Evolutionary conservation across 2,797 vertebrate genomes (phyloP).

Genomic region (Gambusia yucatana): DNA sequence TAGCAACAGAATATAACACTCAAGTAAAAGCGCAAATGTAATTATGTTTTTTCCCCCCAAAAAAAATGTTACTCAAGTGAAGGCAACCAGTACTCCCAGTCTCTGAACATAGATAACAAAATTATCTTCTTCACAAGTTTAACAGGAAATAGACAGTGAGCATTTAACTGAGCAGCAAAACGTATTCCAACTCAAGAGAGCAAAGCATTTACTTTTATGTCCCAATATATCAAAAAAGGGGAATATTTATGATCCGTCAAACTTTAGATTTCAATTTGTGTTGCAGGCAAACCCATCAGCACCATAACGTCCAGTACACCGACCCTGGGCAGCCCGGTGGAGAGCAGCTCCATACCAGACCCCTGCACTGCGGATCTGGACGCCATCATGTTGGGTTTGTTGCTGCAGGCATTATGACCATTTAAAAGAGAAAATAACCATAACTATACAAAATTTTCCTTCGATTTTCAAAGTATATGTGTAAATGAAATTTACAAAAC

Average conservation of each 20-base stretch:
- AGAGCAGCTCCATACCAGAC: conserved; percentile 69
- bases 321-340: conserved; percentile 32
- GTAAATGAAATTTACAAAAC: background rate
- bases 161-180: background rate
- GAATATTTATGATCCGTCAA: background rate
- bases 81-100: too few species aligned
- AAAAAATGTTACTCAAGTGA: too few species aligned
- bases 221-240: background rate
- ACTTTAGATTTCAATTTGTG: conserved; percentile 7
- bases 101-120: too few species aligned
- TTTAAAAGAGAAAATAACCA: background rate
- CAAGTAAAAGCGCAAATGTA: too few species aligned
- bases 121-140: background rate
- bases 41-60: too few species aligned
- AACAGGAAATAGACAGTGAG: background rate
- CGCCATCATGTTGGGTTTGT: conserved; percentile 88
- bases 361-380: conserved; percentile 87
- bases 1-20: too few species aligned
- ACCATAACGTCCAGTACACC: conserved; percentile 38
- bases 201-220: background rate
- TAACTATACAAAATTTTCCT: background rate
- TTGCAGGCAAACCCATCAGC: conserved; percentile 72
- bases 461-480: background rate
- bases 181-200: background rate
- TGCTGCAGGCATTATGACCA: background rate